Base-by-base conservation (phyloP, 2,888 invertebrate species). In the Luperina nickerlii region DNA sequence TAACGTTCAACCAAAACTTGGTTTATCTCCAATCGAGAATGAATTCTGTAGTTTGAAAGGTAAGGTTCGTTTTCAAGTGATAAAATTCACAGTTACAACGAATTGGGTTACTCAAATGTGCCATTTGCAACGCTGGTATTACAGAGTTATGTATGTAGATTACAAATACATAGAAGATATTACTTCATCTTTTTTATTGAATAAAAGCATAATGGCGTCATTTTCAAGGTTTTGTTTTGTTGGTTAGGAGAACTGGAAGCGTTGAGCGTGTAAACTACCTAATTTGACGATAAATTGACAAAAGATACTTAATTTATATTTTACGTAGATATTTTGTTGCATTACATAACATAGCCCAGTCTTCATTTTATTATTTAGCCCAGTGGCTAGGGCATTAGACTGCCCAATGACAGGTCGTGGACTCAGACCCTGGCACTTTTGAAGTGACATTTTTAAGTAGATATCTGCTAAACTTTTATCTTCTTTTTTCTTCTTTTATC, bases 91-190 rank as follows among this genome's bases (percentile, higher is more conserved):
- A 24, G 78, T 84, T 87, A 88, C 87, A 91, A 85, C 88, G 91
- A 95, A 94, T 94, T 94, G 89, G 95, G 95, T 95, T 94, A 94
- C 89, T 87, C 91, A 90, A 92, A 92, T 92, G 92, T 90, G 90
- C 90, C 90, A 91, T 92, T 92, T 90, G 92, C 90, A 92, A 90
- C 87, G 87, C 76, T 84, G 48, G 76, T 90, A 88, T 89, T 86
- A 85, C 87, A 74, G 71, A 80, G 88, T 75, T 86, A 82, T 81
- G 88, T 90, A 88, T 89, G 83, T 92, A 89, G 90, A 88, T 87
- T 83, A 79, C 85, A 73, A 81, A 82, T 76, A 80, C 74, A 75
- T 79, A 69, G 73, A 62, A 78, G 71, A 57, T 87, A 83, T 88
- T 85, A 87, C 87, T 85, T 78, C 86, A 86, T 78, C 65, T 77